These are phyloP conservation scores for Takifugu flavidus DNA, from an alignment of 2,113 vertebrate genomes.

Conservation along the genomic window DNA sequence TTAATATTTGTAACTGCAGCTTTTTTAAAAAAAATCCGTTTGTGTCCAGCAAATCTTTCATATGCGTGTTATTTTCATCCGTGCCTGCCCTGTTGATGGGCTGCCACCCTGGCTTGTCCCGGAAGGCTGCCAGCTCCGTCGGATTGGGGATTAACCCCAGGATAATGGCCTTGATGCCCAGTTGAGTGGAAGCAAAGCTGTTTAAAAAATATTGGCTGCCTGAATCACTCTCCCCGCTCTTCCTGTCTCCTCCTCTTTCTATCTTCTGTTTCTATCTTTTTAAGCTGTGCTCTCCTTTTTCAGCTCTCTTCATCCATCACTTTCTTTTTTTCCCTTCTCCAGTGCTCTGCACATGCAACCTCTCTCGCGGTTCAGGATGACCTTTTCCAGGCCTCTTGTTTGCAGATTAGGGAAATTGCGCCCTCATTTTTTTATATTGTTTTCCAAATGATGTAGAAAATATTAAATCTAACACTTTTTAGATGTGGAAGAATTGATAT, in stretches of 20 bases:
- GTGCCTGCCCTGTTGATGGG: conserved; percentile 59
- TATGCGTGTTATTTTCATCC: conserved; percentile 59
- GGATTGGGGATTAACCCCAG: conserved; percentile 76
- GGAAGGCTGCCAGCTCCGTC: conserved; percentile 66
- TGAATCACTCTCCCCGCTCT: conserved; percentile 59
- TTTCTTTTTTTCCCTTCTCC: conserved; percentile 17
- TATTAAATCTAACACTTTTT: too few species aligned
- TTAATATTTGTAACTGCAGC: conserved; percentile 49
- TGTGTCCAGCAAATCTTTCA: conserved; percentile 24
- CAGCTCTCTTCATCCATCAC: not conserved
- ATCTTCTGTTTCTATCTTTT: conserved; percentile 33
- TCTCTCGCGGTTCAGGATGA: not conserved
- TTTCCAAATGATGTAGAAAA: not conserved
- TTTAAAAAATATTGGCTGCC: conserved; percentile 76
- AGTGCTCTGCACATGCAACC: not conserved
- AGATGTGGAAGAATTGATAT: conserved; percentile 12
- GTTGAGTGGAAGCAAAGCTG: conserved; percentile 77
- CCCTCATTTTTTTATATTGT: not conserved
- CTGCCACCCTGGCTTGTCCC: conserved; percentile 67
- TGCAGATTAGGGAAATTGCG: not conserved
- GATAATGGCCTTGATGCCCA: conserved; percentile 77
- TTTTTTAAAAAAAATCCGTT: conserved; percentile 8
- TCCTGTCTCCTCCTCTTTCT: conserved; percentile 46
- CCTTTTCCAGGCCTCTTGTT: conserved; percentile 4
- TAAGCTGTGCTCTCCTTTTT: conserved; percentile 8